phyloP scores from a whole-genome alignment of 2,888 invertebrate species.

The Brachypalpus laphriformis region DNA sequence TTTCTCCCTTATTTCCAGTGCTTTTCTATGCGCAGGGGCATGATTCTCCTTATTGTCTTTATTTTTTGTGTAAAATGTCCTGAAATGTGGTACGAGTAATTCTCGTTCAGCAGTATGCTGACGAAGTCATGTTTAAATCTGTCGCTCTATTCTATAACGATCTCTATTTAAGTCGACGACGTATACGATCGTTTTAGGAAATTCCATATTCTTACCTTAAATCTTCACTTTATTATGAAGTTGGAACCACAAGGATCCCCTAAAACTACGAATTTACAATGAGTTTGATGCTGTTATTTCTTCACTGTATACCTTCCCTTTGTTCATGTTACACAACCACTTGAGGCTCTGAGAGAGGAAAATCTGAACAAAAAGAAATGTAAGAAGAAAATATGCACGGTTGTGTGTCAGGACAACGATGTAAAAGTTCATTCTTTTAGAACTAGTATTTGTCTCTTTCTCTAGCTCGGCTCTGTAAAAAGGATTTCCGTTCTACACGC shows the following conservation, averaged over 20 bases:
- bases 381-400: background rate
- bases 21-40: no score
- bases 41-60: no score
- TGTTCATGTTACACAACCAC: background rate
- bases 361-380: background rate
- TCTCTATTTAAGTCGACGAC: no score
- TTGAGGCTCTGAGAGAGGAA: background rate
- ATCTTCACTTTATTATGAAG: background rate
- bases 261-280: background rate
- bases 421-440: slow-evolving; percentile 14
- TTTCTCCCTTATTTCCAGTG: no score
- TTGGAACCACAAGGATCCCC: background rate
- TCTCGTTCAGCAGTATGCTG: no score
- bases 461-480: slow-evolving; percentile 30
- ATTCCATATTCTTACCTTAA: background rate
- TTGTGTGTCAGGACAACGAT: slow-evolving; percentile 4
- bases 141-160: no score
- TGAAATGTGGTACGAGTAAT: no score
- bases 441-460: slow-evolving; percentile 9
- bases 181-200: no score
- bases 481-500: slow-evolving; percentile 45
- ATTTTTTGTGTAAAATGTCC: no score
- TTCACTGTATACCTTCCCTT: background rate
- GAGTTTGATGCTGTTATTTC: background rate
- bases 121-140: no score